phyloP scores from a whole-genome alignment of 2,888 invertebrate species.

The Villa cingulata region DNA sequence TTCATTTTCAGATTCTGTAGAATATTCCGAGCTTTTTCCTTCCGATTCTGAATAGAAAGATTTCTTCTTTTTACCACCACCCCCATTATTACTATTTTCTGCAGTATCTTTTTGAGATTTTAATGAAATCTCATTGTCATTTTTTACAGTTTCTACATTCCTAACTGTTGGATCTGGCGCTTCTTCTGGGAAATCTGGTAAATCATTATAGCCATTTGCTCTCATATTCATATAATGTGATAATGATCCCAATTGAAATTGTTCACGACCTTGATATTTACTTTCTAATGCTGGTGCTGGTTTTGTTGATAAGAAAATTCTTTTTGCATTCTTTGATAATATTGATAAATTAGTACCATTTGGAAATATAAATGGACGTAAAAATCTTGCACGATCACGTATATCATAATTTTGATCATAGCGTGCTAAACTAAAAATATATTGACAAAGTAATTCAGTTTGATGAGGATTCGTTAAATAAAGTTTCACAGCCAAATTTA shows the following conservation, averaged over 20 bases:
- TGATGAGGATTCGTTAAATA: constrained; percentile 77
- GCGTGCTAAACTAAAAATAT: constrained; percentile 85
- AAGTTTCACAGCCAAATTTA: constrained; percentile 89
- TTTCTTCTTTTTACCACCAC: constrained; percentile 35
- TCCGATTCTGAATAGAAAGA: constrained; percentile 45
- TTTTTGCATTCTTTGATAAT: constrained; percentile 55
- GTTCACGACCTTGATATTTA: constrained; percentile 68
- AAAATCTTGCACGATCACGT: constrained; percentile 81
- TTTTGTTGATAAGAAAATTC: constrained; percentile 82
- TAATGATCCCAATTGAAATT: constrained; percentile 85
- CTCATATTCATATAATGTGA: constrained; percentile 85
- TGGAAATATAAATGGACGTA: constrained; percentile 65
- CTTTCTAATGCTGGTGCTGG: constrained; percentile 86
- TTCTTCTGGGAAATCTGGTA: constrained; percentile 68
- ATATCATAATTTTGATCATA: constrained; percentile 98
- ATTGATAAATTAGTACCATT: constrained; percentile 37
- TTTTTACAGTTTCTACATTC: constrained; percentile 45
- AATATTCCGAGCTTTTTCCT: constrained; percentile 30
- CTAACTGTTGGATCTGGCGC: constrained; percentile 63
- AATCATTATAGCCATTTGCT: constrained; percentile 75
- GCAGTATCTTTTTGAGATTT: constrained; percentile 21
- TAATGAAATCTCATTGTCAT: constrained; percentile 24
- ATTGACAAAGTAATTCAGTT: constrained; percentile 76
- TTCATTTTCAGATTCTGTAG: constrained; percentile 15
- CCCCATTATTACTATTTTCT: constrained; percentile 28